Percentiles rank a stretch among this genome's conserved stretches.
phyloP scores from a whole-genome alignment of 2,888 invertebrate species.

The Criorhina ranunculi region DNA sequence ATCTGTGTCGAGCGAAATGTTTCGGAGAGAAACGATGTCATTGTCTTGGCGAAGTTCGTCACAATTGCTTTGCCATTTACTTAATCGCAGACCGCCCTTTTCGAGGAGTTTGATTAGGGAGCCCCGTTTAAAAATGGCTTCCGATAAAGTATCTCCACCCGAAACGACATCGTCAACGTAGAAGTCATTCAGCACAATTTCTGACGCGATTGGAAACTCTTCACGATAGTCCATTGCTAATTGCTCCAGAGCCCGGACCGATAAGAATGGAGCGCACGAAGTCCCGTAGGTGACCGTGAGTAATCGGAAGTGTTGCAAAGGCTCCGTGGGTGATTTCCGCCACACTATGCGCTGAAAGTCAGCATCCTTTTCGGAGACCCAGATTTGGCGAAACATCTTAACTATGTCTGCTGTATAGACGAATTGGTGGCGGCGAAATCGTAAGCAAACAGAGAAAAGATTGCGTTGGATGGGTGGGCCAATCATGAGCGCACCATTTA shows the following conservation, averaged over 20 bases:
- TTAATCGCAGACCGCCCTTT: constrained; percentile 54
- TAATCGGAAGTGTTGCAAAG: constrained; percentile 19
- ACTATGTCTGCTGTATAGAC: constrained; percentile 56
- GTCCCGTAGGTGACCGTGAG: constrained; percentile 41
- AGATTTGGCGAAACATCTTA: constrained; percentile 71
- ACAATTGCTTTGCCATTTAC: constrained; percentile 32
- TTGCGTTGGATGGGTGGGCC: constrained; percentile 32
- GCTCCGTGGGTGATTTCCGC: constrained; percentile 17
- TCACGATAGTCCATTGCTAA: constrained; percentile 63
- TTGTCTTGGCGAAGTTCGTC: constrained; percentile 52
- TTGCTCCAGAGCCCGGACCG: constrained; percentile 48
- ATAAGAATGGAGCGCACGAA: constrained; percentile 38
- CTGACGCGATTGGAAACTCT: constrained; percentile 55
- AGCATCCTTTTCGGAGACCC: constrained; percentile 15
- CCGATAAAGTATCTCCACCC: constrained; percentile 56
- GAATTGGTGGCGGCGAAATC: constrained; percentile 36
- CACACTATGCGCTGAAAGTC: constrained; percentile 52
- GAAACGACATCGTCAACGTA: constrained; percentile 20
- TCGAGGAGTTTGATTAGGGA: constrained; percentile 25
- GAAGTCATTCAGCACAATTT: constrained; percentile 44
- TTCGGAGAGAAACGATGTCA: constrained; percentile 12
- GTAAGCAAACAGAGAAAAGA: constrained; percentile 27
- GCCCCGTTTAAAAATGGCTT: constrained; percentile 29
- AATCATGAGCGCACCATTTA: constrained; percentile 23
- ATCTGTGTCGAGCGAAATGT: background rate